Evolutionary conservation across 2,888 invertebrate genomes (phyloP), one percentile per base, ranked within the genome.

Genomic region (Xanthorhoe designata): DNA sequence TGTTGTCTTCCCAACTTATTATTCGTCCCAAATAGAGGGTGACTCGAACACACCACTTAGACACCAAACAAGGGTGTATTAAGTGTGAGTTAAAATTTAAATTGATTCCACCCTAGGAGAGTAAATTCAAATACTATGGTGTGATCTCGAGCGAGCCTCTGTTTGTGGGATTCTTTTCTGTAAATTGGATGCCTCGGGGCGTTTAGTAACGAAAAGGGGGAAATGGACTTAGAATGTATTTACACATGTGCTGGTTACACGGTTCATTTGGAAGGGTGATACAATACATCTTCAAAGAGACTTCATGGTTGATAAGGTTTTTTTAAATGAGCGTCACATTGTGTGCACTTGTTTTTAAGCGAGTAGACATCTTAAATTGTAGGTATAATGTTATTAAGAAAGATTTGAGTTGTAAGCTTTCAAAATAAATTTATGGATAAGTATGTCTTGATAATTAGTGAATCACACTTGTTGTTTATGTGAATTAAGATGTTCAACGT

Each of bases 31-130:
- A 92, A 91, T 88, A 91, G 90, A 89, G 92, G 92, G 93, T 91
- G 92, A 82, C 87, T 87, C 84, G 85, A 92, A 93, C 91, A 92
- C 90, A 91, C 92, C 93, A 93, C 92, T 93, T 93, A 93, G 90
- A 93, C 89, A 90, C 92, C 91, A 92, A 92, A 93, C 92, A 92
- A 90, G 93, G 93, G 92, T 92, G 92, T 92, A 92, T 92, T 93
- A 92, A 93, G 92, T 91, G 87, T 86, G 88, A 93, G 92, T 92
- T 93, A 93, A 93, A 93, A 92, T 93, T 93, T 92, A 93, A 93
- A 92, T 93, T 93, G 92, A 92, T 91, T 93, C 91, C 82, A 86
- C 91, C 91, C 91, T 90, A 81, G 66, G 76, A 82, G 84, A 88
- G 87, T 79, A 88, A 90, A 91, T 91, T 92, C 92, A 90, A 91